Percentiles rank a stretch among this genome's conserved stretches.
Evolutionary conservation across 23 tunicate genomes (phyloP).

Genomic region (Corella eumyota): DNA sequence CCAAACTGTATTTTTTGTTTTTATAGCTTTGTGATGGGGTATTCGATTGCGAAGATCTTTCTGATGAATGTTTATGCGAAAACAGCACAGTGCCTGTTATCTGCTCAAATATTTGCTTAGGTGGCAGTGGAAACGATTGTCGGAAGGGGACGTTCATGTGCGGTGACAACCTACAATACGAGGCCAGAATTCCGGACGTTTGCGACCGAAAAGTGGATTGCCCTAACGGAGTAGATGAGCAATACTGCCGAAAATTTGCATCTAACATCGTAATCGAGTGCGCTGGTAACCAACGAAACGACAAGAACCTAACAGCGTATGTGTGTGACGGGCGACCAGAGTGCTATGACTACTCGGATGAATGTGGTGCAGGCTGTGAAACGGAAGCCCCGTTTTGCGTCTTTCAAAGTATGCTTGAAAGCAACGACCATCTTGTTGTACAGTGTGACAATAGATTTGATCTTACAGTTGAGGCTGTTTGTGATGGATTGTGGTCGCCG

Average conservation of each 20-base stretch:
- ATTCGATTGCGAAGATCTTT: conserved; percentile 39
- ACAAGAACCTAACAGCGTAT: conserved; percentile 1
- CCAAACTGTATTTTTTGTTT: too few species aligned
- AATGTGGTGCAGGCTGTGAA: conserved; percentile 21
- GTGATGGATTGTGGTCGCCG: conserved; percentile 37
- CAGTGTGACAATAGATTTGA: background rate
- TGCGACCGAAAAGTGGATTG: conserved; percentile 34
- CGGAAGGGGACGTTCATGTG: conserved; percentile 16
- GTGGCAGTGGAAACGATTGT: conserved; percentile 8
- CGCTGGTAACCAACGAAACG: conserved; percentile 16
- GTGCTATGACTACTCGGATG: conserved; percentile 48
- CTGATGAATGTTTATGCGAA: conserved; percentile 54
- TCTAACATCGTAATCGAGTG: conserved; percentile 8
- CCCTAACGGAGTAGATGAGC: conserved; percentile 24
- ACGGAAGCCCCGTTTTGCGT: conserved; percentile 10
- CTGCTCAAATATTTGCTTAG: conserved; percentile 14
- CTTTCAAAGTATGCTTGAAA: background rate
- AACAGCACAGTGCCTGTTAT: conserved; percentile 1
- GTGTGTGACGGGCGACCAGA: conserved; percentile 58
- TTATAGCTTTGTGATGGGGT: conserved; percentile 46
- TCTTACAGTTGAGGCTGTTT: conserved; percentile 16
- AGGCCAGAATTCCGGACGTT: background rate
- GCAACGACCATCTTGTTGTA: background rate
- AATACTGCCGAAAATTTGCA: conserved; percentile 11
- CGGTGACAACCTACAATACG: background rate